Evolutionary conservation across 53 echinoderm and acorn worm species (phyloP).

Genomic region (Apostichopus leukothele): DNA sequence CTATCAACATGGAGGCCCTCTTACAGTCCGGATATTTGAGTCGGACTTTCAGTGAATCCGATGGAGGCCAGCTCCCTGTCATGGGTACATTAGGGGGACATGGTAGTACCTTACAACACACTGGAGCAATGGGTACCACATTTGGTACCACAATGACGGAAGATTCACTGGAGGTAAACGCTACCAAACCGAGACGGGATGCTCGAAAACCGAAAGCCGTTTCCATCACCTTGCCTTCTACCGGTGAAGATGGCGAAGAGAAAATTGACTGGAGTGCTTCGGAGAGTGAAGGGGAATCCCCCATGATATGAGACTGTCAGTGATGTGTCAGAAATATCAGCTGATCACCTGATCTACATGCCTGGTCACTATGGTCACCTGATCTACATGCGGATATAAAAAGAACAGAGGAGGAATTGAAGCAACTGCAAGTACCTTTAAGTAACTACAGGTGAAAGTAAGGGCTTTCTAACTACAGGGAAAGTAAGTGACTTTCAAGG

Average conservation of each 20-base stretch:
- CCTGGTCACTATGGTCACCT: background rate
- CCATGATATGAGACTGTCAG: constrained; percentile 69
- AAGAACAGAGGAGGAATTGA: too few species aligned
- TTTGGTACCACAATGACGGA: constrained; percentile 62
- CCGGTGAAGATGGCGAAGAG: constrained; percentile 29
- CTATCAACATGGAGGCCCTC: constrained; percentile 82
- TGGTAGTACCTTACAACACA: constrained; percentile 18
- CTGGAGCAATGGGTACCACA: constrained; percentile 51
- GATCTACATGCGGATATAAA: background rate
- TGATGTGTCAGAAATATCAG: constrained; percentile 91
- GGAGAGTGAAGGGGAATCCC: constrained; percentile 68
- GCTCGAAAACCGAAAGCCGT: constrained; percentile 54
- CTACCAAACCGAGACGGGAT: constrained; percentile 16
- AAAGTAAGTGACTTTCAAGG: too few species aligned
- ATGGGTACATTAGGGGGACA: constrained; percentile 14
- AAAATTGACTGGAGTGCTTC: constrained; percentile 62
- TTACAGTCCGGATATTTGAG: constrained; percentile 95
- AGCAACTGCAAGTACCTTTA: too few species aligned
- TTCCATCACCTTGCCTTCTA: constrained; percentile 79
- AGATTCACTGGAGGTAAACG: constrained; percentile 63
- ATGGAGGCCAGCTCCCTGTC: constrained; percentile 46
- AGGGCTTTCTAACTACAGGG: too few species aligned
- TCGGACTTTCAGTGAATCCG: constrained; percentile 93
- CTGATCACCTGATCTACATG: constrained; percentile 42
- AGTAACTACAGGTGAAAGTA: too few species aligned